Evolutionary conservation across 2,888 invertebrate genomes (phyloP), one percentile per base, ranked within the genome.

Genomic region (Agriotes lineatus): DNA sequence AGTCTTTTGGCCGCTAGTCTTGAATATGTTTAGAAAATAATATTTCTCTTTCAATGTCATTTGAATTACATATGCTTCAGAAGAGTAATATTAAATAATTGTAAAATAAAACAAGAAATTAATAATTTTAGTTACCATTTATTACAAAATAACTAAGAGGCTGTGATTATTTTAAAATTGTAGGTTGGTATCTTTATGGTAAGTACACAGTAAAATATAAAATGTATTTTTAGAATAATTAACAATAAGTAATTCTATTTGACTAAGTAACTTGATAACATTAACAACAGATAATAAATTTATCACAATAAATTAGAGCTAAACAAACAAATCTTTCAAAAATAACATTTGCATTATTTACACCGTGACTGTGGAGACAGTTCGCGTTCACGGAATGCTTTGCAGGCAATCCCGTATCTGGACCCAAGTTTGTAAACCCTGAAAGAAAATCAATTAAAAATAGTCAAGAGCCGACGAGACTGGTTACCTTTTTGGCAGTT

Each of bases 391-490:
- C 76, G 90, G 90, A 87, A 91, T 91, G 81, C 89, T 90, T 81
- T 91, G 90, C 74, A 93, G 85, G 81, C 93, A 92, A 80, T 91
- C 90, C 77, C 89, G 88, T 76, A 93, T 91, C 85, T 93, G 91
- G 62, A 88, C 89, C 93, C 93, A 93, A 50, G 91, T 90, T 85
- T 92, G 92, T 45, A 93, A 84, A 72, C 91, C 91, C 92, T 93
- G 85, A 62, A 85, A 85, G 72, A 69, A 14, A 16, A 10, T 2
- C 6, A 20, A 1, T n/a, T n/a, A n/a, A n/a, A n/a, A n/a, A n/a
- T n/a, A n/a, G n/a, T n/a, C n/a, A n/a, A n/a, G n/a, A n/a, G n/a
- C n/a, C n/a, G n/a, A n/a, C n/a, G n/a, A n/a, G n/a, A n/a, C n/a
- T n/a, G n/a, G n/a, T n/a, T 82, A 93, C 93, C 90, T 92, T 93